Base-by-base conservation (phyloP, 2,113 vertebrate species). In the Arenaria interpres region DNA sequence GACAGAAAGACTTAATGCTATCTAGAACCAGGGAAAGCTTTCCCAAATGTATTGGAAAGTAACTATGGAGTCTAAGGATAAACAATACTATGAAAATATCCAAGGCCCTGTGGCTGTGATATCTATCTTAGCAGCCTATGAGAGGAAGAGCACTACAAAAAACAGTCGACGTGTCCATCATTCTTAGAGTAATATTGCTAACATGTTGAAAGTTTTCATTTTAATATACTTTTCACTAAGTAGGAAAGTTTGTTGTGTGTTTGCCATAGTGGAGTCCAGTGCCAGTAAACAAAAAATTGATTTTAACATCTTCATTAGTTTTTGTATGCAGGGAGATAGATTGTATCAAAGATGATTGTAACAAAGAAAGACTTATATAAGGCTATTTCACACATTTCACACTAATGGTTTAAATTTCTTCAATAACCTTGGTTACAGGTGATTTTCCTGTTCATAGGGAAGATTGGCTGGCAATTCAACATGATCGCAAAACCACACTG, bases 391-490 rank as follows among this genome's bases (percentile, higher is more conserved):
- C 25, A 53, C 33, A 6, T 62, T 92, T 81, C 57, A 89, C 25
- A 53, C 33, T 50, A 35, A 57, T 32, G 5, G 3, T 71, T 89
- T 92, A 16, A 37, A 54, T 76, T 23, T 89, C 48, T 90, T 75
- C 46, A 50, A 60, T 69, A 41, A 41, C 43, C 50, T 74, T 66
- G 25, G 17, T 39, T 67, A 15, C 87, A 94, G 83, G 28, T 90
- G 14, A 7, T 90, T 83, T 93, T 59, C 35, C 51, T 5, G 7
- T n/a, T 64, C 53, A 35, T 15, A 8, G 66, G 62, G 48, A 74
- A 89, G 57, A 94, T 10, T 98, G 97, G 96, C 63, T 92, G 72
- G n/a, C 64, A 30, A 90, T 53, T 54, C 98, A 98, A 85, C 93
- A 64, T 0, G 11, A 35, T 73, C 96, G 96, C 63, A 96, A 60